Conservation (phyloP, 2,797 vertebrate genomes). For the Gymnoscopelus microlampas region DNA sequence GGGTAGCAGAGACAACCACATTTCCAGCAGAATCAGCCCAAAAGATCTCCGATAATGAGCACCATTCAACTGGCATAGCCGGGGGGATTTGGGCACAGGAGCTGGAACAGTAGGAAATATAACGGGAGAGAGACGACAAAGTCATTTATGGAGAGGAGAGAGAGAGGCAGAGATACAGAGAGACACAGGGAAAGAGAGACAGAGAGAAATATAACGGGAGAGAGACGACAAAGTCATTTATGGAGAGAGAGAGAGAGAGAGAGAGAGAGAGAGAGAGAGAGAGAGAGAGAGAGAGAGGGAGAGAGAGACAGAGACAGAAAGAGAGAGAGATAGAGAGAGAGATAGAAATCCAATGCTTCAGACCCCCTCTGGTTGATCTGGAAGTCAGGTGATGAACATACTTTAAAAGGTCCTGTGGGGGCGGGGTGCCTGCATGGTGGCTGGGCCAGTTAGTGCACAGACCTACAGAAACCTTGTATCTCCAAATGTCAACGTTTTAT, state of each 20-base stretch:
- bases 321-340: no score
- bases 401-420: constrained; percentile 33
- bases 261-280: constrained; percentile 1
- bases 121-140: no score
- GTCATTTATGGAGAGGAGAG: no score
- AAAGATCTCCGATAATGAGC: constrained; percentile 61
- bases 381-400: constrained; percentile 39
- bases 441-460: no score
- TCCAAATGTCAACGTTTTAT: no score
- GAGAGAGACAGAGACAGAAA: constrained; percentile 43
- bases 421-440: no score
- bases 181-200: no score
- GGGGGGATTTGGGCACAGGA: constrained; percentile 40
- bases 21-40: constrained; percentile 53
- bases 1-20: constrained; percentile 46
- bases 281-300: background rate
- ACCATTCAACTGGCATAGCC: constrained; percentile 53
- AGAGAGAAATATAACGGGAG: no score
- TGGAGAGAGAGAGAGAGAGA: constrained; percentile 51
- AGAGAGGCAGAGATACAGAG: no score
- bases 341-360: no score
- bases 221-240: no score
- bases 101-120: constrained; percentile 20
- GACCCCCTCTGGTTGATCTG: constrained; percentile 17
- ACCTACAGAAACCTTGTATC: no score